Conservation (phyloP, 2,797 vertebrate species). For the Sylvia borin region DNA sequence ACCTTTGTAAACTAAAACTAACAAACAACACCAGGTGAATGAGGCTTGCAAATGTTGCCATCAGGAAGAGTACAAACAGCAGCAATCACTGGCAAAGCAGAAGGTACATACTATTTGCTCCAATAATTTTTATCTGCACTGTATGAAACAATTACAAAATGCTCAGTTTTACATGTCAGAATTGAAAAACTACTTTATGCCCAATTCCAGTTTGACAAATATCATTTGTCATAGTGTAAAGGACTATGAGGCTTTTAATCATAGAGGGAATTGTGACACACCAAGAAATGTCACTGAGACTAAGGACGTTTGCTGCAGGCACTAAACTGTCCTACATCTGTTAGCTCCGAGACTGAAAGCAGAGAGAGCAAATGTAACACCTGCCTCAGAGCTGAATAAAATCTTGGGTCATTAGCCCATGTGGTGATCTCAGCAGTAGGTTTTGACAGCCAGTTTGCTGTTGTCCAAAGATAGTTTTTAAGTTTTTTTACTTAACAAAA, state of each 20-base stretch:
- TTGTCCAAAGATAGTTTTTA: neutral
- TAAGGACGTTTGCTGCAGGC: neutral
- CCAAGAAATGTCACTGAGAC: neutral
- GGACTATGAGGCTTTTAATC: neutral
- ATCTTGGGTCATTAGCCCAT: neutral
- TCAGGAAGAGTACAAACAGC: neutral
- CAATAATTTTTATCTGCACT: neutral
- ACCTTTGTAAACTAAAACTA: neutral
- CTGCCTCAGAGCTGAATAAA: neutral
- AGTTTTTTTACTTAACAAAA: neutral
- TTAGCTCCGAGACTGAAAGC: neutral
- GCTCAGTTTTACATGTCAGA: neutral
- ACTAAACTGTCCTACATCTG: neutral
- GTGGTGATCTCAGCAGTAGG: neutral
- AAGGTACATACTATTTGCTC: neutral
- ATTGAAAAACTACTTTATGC: neutral
- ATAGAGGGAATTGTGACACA: neutral
- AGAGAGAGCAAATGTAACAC: neutral
- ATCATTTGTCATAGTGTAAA: rapidly evolving
- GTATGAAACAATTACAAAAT: neutral
- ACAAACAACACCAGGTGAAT: neutral
- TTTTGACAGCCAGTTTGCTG: neutral
- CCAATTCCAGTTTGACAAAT: neutral
- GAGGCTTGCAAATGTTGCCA: neutral
- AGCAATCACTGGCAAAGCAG: neutral